Conservation (phyloP, 35 echinoderm and acorn worm species). For the Apostichopus parvimensis region DNA sequence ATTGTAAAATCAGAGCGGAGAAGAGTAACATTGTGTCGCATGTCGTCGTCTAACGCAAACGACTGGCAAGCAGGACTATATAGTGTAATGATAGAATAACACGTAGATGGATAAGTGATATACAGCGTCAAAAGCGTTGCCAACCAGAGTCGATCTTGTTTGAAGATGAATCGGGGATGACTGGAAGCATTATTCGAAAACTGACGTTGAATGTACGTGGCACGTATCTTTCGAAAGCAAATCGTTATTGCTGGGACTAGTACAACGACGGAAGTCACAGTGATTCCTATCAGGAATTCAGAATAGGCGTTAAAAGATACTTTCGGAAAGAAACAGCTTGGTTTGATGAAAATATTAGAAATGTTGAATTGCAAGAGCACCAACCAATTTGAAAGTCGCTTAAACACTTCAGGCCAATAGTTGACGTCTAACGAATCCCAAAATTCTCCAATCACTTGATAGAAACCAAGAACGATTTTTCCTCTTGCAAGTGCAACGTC, state of each 20-base stretch:
- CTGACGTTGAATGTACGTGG: not conserved
- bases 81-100: slow-evolving; percentile 54
- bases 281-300: not conserved
- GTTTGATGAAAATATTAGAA: slow-evolving; percentile 11
- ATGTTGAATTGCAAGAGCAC: slow-evolving; percentile 2
- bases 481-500: slow-evolving; percentile 16
- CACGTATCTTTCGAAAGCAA: not conserved
- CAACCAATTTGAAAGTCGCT: not conserved
- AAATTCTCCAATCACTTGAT: slow-evolving; percentile 45
- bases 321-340: slow-evolving; percentile 22
- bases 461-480: slow-evolving; percentile 47
- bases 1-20: slow-evolving; percentile 49
- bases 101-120: slow-evolving; percentile 49
- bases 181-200: not conserved
- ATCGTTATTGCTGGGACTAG: not conserved
- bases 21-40: not conserved
- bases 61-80: slow-evolving; percentile 36
- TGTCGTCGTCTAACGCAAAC: slow-evolving; percentile 6
- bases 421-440: slow-evolving; percentile 5
- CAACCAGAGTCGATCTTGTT: not conserved
- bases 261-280: not conserved
- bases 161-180: not conserved
- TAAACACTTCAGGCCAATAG: not conserved
- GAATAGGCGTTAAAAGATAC: not conserved
- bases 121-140: slow-evolving; percentile 35